Conservation (phyloP, 1,140 invertebrate genomes). For the Stegodyphus mimosarum region DNA sequence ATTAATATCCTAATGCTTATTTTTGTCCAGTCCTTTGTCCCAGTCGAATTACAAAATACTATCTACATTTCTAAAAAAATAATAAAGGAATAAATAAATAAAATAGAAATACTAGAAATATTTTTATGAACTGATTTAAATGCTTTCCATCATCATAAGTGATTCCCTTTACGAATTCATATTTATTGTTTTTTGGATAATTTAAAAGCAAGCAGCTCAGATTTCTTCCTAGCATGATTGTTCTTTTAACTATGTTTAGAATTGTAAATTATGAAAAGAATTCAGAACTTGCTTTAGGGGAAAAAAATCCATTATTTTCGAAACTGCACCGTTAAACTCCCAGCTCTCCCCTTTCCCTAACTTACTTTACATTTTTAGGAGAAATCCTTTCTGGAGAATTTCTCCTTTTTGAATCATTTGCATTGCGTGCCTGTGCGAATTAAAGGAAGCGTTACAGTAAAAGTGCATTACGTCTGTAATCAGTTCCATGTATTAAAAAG, state of each 20-base stretch:
- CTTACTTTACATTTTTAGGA: background rate
- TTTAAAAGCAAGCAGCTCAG: slow-evolving; percentile 8
- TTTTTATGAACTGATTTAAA: slow-evolving; percentile 7
- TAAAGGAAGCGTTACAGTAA: slow-evolving; percentile 35
- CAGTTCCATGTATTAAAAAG: slow-evolving; percentile 38
- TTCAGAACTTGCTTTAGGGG: slow-evolving; percentile 6
- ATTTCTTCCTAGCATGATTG: background rate
- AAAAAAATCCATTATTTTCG: slow-evolving; percentile 34
- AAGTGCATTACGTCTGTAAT: slow-evolving; percentile 43
- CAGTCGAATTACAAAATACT: background rate
- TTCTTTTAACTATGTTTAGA: slow-evolving; percentile 6
- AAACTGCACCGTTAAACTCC: background rate
- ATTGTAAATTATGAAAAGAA: slow-evolving; percentile 9
- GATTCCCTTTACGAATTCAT: background rate
- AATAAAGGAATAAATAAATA: background rate
- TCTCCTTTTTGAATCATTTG: slow-evolving; percentile 26
- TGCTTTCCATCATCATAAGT: slow-evolving; percentile 2
- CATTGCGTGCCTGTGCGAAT: slow-evolving; percentile 31
- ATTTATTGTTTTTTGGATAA: background rate
- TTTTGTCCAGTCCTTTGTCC: background rate
- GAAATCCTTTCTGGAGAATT: background rate
- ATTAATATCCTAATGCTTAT: background rate
- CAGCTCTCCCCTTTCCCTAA: background rate
- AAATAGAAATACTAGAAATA: background rate
- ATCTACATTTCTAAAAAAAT: background rate